Conservation (phyloP, 2,113 vertebrate species). For the Bubalus kerabau region DNA sequence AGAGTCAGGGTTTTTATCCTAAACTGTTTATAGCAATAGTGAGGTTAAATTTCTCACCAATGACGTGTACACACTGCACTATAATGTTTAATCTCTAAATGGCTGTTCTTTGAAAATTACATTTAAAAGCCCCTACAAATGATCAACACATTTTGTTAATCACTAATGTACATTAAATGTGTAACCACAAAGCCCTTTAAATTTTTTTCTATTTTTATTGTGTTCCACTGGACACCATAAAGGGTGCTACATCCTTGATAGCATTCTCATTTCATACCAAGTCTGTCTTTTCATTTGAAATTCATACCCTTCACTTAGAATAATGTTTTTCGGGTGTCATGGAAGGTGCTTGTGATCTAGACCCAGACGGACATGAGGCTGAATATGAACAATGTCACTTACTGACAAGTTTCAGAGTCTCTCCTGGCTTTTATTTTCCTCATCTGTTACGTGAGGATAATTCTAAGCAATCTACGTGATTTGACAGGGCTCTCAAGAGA, state of each 20-base stretch:
- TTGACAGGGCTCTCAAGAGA: not conserved
- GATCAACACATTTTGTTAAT: not conserved
- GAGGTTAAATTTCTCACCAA: not conserved
- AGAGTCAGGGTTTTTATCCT: not conserved
- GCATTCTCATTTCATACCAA: not conserved
- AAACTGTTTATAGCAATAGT: not conserved
- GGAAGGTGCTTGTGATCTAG: not conserved
- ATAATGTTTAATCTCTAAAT: slow-evolving; percentile 13
- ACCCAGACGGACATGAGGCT: not conserved
- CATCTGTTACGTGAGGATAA: not conserved
- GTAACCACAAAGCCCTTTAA: not conserved
- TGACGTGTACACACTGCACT: not conserved
- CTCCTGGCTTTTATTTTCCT: not conserved
- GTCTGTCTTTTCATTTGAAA: not conserved
- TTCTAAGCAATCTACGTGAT: not conserved
- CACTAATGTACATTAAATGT: not conserved
- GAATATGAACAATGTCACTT: not conserved
- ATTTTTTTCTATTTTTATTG: not conserved
- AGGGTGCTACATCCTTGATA: not conserved
- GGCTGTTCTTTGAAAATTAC: not conserved
- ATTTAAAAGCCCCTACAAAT: not conserved
- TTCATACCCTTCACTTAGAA: not conserved
- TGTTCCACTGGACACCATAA: not conserved
- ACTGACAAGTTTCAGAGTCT: not conserved
- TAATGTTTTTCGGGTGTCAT: not conserved